These are phyloP conservation scores for Danio choprae DNA, from an alignment of 2,797 vertebrate genomes.

Conservation along the genomic window DNA sequence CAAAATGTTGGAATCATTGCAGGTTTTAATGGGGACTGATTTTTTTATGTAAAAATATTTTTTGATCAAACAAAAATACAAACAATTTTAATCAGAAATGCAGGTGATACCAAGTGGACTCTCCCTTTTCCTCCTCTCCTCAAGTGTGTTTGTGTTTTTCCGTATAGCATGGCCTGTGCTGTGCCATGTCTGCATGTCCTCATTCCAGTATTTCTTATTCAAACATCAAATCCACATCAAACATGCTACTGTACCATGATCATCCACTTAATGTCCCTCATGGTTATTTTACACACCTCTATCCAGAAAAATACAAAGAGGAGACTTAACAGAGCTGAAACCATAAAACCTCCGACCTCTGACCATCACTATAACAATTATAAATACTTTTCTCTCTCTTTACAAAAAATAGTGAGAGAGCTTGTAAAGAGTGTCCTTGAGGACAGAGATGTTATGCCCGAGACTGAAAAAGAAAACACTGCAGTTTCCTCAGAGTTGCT, in stretches of 20 bases:
- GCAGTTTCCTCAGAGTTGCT: conserved; percentile 71
- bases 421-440: conserved; percentile 66
- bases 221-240: neutral
- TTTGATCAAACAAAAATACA: neutral
- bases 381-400: conserved; percentile 14
- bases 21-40: neutral
- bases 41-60: neutral
- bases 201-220: conserved; percentile 17
- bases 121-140: neutral
- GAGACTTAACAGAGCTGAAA: conserved; percentile 66
- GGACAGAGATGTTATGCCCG: conserved; percentile 56
- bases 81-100: conserved; percentile 35
- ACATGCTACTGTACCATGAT: conserved; percentile 39
- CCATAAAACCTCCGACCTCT: conserved; percentile 51
- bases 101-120: conserved; percentile 60
- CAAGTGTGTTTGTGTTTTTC: conserved; percentile 33
- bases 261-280: conserved; percentile 48
- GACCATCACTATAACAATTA: conserved; percentile 54
- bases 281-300: conserved; percentile 30
- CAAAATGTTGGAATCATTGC: neutral
- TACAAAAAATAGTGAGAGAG: conserved; percentile 20
- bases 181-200: conserved; percentile 45
- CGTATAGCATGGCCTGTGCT: conserved; percentile 29
- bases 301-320: conserved; percentile 70
- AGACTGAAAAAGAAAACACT: conserved; percentile 56